These are phyloP conservation scores for Plecturocebus donacophilus DNA, from an alignment of 2,113 vertebrate genomes.

Conservation along the genomic window DNA sequence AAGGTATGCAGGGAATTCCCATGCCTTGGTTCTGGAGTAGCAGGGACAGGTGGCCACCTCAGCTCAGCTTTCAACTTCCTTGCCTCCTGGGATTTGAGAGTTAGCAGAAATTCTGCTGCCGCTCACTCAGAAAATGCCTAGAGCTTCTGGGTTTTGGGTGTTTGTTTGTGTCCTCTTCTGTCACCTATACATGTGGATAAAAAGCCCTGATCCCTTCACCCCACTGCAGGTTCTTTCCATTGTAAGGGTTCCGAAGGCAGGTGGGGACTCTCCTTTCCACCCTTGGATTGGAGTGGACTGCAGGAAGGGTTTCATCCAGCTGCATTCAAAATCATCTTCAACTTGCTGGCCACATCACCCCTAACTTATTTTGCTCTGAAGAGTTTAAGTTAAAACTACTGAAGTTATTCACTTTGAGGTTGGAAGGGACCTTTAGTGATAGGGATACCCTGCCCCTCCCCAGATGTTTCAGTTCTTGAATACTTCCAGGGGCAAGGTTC, in stretches of 20 bases:
- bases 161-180: not conserved
- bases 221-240: not conserved
- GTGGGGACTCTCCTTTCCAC: not conserved
- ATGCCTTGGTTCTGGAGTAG: not conserved
- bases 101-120: not conserved
- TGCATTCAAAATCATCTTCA: not conserved
- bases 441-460: fast-evolving
- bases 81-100: not conserved
- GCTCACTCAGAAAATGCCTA: not conserved
- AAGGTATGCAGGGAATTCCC: not conserved
- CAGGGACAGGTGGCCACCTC: not conserved
- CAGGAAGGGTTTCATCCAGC: not conserved
- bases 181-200: not conserved
- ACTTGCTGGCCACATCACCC: not conserved
- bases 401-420: not conserved
- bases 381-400: not conserved
- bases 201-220: not conserved
- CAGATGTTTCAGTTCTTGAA: not conserved
- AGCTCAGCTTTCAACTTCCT: not conserved
- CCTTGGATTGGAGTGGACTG: not conserved
- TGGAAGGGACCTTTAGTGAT: not conserved
- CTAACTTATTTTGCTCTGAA: not conserved
- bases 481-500: not conserved
- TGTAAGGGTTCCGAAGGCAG: not conserved
- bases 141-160: not conserved